phyloP scores from a whole-genome alignment of 2,888 invertebrate species.

The Pogonocherus hispidulus region DNA sequence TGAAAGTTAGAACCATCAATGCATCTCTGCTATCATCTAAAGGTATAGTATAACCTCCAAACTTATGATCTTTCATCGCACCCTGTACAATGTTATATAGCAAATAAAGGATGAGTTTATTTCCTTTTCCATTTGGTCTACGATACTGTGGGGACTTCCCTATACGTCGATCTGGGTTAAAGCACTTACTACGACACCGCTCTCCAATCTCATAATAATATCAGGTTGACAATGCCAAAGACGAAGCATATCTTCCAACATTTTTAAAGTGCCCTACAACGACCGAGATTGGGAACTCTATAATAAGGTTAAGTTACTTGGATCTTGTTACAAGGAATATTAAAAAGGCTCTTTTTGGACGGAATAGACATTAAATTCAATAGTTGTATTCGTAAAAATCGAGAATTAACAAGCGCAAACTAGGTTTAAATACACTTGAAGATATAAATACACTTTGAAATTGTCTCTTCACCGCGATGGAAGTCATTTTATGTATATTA shows the following conservation, averaged over 20 bases:
- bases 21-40: no score
- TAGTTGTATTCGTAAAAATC: no score
- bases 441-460: no score
- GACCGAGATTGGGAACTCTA: background rate
- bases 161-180: constrained; percentile 4
- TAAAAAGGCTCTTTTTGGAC: background rate
- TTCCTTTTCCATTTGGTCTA: background rate
- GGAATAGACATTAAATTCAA: no score
- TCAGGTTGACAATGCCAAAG: background rate
- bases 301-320: background rate
- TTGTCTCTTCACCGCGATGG: no score
- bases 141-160: background rate
- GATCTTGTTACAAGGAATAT: background rate
- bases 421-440: no score
- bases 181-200: constrained; percentile 1
- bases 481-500: no score
- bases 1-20: no score
- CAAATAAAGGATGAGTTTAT: background rate
- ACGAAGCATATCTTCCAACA: background rate
- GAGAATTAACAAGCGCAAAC: no score
- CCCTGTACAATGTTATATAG: background rate
- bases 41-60: no score
- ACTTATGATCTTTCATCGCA: no score
- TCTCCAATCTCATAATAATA: constrained; percentile 15
- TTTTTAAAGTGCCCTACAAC: background rate